Evolutionary conservation across 1,140 invertebrate species (phyloP).

Genomic region (Cotesia glomerata): DNA sequence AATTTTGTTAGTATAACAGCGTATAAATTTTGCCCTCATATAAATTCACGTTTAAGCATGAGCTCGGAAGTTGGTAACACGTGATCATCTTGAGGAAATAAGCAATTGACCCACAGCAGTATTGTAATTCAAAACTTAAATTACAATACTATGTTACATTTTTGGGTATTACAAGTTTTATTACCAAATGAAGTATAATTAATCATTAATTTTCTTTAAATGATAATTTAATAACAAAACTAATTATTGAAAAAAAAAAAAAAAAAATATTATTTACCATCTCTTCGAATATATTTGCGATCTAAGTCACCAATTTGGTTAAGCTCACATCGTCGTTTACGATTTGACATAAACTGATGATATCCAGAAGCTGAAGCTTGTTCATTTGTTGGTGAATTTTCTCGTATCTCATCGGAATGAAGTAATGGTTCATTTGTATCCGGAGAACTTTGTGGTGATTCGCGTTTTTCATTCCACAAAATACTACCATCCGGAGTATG

Average conservation of each 20-base stretch:
- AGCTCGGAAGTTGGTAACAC: background rate
- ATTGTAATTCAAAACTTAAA: background rate
- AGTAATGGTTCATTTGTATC: constrained; percentile 15
- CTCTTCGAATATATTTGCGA: constrained; percentile 50
- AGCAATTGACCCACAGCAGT: constrained; percentile 37
- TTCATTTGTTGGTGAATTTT: constrained; percentile 40
- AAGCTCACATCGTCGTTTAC: constrained; percentile 49
- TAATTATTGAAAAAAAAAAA: background rate
- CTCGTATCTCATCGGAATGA: constrained; percentile 7
- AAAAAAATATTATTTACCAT: constrained; percentile 41
- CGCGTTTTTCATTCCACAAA: constrained; percentile 54
- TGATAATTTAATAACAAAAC: constrained; percentile 4
- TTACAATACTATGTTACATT: background rate
- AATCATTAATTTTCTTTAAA: background rate
- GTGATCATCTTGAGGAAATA: constrained; percentile 40
- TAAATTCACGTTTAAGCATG: constrained; percentile 10
- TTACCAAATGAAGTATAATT: background rate
- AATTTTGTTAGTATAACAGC: constrained; percentile 4
- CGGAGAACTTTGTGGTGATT: constrained; percentile 28
- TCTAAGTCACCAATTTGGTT: constrained; percentile 50
- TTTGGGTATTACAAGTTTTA: background rate
- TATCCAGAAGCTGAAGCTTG: constrained; percentile 33
- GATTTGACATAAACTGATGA: constrained; percentile 33
- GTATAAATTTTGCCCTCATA: background rate
- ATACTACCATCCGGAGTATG: constrained; percentile 45